Evolutionary conservation across 2,888 invertebrate genomes (phyloP).

Genomic region (Prosopocoilus inquinatus): DNA sequence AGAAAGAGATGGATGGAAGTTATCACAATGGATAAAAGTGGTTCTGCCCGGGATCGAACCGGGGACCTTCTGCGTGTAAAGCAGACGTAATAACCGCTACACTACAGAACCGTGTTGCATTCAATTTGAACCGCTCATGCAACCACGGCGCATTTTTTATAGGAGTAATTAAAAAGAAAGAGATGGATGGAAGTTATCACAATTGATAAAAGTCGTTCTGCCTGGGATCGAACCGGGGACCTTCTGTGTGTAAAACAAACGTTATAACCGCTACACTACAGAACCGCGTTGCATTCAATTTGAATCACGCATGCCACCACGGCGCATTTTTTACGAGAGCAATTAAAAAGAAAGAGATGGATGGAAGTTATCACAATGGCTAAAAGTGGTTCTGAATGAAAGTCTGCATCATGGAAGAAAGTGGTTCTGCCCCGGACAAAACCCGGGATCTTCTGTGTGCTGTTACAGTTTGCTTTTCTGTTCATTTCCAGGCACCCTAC

Average conservation of each 20-base stretch:
- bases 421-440: conserved; percentile 52
- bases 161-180: no score
- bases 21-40: conserved; percentile 26
- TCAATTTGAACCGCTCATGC: no score
- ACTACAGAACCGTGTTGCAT: conserved; percentile 44
- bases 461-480: no score
- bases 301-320: no score
- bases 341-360: no score
- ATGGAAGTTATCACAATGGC: no score
- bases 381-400: conserved; percentile 43
- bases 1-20: no score
- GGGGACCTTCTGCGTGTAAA: conserved; percentile 53
- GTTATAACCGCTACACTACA: conserved; percentile 52
- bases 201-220: conserved; percentile 41
- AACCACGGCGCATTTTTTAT: no score
- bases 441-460: conserved; percentile 53
- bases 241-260: conserved; percentile 53
- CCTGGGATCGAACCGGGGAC: conserved; percentile 53
- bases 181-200: no score
- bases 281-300: conserved; percentile 32
- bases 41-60: conserved; percentile 53
- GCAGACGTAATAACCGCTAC: conserved; percentile 52
- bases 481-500: no score
- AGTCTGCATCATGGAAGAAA: conserved; percentile 4
- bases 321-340: no score